Evolutionary conservation across 2,113 vertebrate genomes (phyloP).

Genomic region (Arothron firmamentum): DNA sequence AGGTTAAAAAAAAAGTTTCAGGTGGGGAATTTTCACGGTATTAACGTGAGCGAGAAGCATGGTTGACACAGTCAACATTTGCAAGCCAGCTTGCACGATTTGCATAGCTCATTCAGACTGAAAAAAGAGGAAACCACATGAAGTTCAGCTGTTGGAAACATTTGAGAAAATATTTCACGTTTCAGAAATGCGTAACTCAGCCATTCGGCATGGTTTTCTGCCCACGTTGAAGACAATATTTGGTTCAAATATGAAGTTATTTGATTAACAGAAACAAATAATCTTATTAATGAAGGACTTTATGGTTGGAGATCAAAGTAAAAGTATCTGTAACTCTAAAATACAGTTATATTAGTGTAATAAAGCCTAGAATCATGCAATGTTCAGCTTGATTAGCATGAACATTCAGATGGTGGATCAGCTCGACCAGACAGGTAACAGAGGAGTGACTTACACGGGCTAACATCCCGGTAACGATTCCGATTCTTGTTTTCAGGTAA

Average conservation of each 20-base stretch:
- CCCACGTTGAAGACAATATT: no score
- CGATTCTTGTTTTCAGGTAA: constrained; percentile 92
- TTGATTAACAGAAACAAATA: no score
- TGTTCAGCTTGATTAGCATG: no score
- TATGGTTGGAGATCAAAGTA: neutral
- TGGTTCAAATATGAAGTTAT: no score
- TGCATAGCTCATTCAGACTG: constrained; percentile 31
- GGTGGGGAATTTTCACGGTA: neutral
- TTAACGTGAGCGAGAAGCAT: constrained; percentile 7
- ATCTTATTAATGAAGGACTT: neutral
- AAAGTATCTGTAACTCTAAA: neutral
- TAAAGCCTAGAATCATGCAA: no score
- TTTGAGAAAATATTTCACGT: no score
- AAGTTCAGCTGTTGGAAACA: constrained; percentile 25
- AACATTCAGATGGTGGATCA: no score
- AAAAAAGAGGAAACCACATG: constrained; percentile 61
- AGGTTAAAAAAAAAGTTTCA: constrained; percentile 10
- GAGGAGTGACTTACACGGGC: constrained; percentile 86
- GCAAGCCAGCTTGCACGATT: constrained; percentile 9
- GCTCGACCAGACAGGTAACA: neutral
- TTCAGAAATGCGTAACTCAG: no score
- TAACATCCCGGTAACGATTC: constrained; percentile 99
- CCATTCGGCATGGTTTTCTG: no score
- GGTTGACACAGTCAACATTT: constrained; percentile 10
- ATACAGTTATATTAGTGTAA: neutral